phyloP scores from a whole-genome alignment of 23 tunicate species.

The Botrylloides violaceus region DNA sequence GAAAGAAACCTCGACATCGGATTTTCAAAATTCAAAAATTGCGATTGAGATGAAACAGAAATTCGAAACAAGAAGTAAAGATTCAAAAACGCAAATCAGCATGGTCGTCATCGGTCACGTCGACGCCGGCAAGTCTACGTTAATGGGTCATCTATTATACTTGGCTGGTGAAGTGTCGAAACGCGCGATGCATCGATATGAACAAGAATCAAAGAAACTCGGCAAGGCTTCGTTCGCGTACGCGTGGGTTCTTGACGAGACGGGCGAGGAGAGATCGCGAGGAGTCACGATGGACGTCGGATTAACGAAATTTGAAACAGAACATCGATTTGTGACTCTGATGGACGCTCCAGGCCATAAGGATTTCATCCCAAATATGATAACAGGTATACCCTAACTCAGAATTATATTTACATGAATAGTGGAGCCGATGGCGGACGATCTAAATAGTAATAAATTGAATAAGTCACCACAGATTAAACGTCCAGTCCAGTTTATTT shows the following conservation, averaged over 20 bases:
- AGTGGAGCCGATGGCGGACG: too few relatives aligned
- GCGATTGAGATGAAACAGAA: slow-evolving; percentile 9
- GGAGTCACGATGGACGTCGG: slow-evolving; percentile 96
- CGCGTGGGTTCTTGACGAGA: slow-evolving; percentile 94
- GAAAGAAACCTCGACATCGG: neutral
- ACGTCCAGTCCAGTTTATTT: neutral
- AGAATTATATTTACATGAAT: neutral
- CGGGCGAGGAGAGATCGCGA: slow-evolving; percentile 74
- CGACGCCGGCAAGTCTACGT: slow-evolving; percentile 93
- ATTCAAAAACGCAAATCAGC: slow-evolving; percentile 46
- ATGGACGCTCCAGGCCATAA: slow-evolving; percentile 98
- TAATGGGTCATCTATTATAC: slow-evolving; percentile 89
- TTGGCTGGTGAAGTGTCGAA: slow-evolving; percentile 68
- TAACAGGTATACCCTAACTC: slow-evolving; percentile 41
- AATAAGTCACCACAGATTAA: too few relatives aligned
- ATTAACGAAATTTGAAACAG: slow-evolving; percentile 67
- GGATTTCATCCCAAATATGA: slow-evolving; percentile 95
- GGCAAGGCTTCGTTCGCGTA: slow-evolving; percentile 84
- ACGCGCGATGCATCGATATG: slow-evolving; percentile 67
- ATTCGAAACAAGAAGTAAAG: slow-evolving; percentile 36
- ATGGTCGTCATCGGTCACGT: slow-evolving; percentile 97
- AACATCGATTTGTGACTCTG: slow-evolving; percentile 40
- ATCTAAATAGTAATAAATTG: too few relatives aligned
- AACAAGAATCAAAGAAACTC: slow-evolving; percentile 79
- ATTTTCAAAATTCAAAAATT: neutral